Conservation (phyloP, 2,113 vertebrate species). For the Callipepla squamata region DNA sequence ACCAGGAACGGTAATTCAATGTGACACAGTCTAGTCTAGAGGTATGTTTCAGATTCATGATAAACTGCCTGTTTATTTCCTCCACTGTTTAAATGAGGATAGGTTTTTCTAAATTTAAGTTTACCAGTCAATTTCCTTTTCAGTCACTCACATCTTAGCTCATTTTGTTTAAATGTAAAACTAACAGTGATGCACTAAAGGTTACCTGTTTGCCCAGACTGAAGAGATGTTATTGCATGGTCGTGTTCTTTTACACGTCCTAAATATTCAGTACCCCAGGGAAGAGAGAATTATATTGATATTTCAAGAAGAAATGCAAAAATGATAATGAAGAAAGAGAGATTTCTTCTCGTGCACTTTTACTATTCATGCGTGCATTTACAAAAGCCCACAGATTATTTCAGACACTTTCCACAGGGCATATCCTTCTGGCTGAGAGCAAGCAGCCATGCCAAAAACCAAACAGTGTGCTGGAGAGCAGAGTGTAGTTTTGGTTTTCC, state of each 20-base stretch:
- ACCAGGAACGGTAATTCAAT: not conserved
- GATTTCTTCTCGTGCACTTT: not conserved
- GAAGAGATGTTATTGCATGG: not conserved
- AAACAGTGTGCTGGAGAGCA: not conserved
- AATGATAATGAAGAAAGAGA: not conserved
- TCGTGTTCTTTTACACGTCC: not conserved
- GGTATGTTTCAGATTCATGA: not conserved
- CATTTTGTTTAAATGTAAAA: not conserved
- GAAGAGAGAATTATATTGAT: not conserved
- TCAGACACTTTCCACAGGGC: not conserved
- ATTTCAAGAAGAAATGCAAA: constrained; percentile 22
- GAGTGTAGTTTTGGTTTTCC: not conserved
- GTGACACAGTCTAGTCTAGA: not conserved
- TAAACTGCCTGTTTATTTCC: not conserved
- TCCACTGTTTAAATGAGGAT: not conserved
- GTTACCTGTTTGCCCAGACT: not conserved
- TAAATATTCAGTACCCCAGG: not conserved
- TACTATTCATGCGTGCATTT: not conserved
- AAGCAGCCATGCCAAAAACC: not conserved
- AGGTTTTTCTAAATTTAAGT: not conserved
- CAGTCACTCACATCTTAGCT: not conserved
- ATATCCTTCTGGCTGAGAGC: not conserved
- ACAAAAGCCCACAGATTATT: not conserved
- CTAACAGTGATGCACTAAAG: not conserved
- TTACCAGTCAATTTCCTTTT: not conserved